A percentile compares a stretch with the other conserved stretches of the same genome.
These are phyloP conservation scores for Protosalanx chinensis DNA, from an alignment of 2,797 vertebrate species.

Conservation along the genomic window DNA sequence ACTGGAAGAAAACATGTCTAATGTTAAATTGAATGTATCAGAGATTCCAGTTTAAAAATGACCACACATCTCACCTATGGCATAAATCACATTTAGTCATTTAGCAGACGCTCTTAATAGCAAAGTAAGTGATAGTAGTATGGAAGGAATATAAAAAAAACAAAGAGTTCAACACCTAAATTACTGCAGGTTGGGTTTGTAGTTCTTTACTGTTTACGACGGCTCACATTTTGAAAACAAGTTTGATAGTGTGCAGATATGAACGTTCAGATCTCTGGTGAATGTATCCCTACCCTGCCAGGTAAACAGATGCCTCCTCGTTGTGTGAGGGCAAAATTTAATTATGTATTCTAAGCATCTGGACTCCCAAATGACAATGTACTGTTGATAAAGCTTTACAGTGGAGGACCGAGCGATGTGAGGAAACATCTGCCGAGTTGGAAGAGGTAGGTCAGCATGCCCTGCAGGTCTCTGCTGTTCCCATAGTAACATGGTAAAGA, in stretches of 20 bases:
- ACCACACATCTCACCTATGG: neutral
- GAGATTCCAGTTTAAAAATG: neutral
- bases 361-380: neutral
- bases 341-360: conserved; percentile 34
- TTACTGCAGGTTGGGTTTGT: neutral
- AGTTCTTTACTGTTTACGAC: neutral
- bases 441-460: neutral
- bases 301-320: conserved; percentile 56
- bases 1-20: neutral
- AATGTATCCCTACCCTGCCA: neutral
- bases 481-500: neutral
- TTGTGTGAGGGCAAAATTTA: conserved; percentile 48
- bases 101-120: too few species aligned
- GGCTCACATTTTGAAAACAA: neutral
- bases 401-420: neutral
- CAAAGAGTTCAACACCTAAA: neutral
- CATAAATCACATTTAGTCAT: too few species aligned
- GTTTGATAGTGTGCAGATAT: conserved; percentile 31
- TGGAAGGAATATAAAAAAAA: neutral
- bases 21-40: neutral
- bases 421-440: too few species aligned
- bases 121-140: neutral
- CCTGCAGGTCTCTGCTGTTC: neutral
- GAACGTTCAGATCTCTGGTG: conserved; percentile 18
- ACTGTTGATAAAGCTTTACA: neutral